Evolutionary conservation across 30 jellyfish, hydroid and myxozoan species (phyloP).

Genomic region (Hydra vulgaris): DNA sequence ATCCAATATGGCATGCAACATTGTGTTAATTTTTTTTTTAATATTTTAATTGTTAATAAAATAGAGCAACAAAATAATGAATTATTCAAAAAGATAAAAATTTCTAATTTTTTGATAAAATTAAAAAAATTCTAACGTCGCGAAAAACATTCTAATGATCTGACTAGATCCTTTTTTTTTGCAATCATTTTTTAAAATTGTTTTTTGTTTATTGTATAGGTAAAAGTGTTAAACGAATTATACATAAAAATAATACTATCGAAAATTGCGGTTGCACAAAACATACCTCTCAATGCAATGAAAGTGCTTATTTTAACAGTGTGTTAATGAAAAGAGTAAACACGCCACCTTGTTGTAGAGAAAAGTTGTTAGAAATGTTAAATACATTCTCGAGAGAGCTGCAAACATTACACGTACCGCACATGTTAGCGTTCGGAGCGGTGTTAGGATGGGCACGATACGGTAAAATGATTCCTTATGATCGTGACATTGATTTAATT

Average conservation of each 20-base stretch:
- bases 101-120: too few relatives aligned
- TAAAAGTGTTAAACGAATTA: constrained; percentile 29
- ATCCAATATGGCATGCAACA: too few relatives aligned
- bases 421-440: constrained; percentile 68
- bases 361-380: constrained; percentile 42
- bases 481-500: constrained; percentile 61
- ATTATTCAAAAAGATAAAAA: too few relatives aligned
- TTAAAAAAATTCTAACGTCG: too few relatives aligned
- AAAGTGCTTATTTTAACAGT: constrained; percentile 43
- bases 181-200: not conserved
- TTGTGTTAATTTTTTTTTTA: too few relatives aligned
- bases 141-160: too few relatives aligned
- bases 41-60: too few relatives aligned
- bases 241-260: constrained; percentile 29
- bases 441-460: constrained; percentile 83
- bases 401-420: constrained; percentile 22
- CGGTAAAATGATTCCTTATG: constrained; percentile 69
- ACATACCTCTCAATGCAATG: constrained; percentile 49
- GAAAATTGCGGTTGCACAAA: constrained; percentile 51
- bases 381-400: constrained; percentile 34
- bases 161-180: not conserved
- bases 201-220: not conserved
- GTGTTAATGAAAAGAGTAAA: constrained; percentile 34
- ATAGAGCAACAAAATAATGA: too few relatives aligned
- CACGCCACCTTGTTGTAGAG: constrained; percentile 93